Conservation (phyloP, 2,113 vertebrate genomes). For the Scomber colias region DNA sequence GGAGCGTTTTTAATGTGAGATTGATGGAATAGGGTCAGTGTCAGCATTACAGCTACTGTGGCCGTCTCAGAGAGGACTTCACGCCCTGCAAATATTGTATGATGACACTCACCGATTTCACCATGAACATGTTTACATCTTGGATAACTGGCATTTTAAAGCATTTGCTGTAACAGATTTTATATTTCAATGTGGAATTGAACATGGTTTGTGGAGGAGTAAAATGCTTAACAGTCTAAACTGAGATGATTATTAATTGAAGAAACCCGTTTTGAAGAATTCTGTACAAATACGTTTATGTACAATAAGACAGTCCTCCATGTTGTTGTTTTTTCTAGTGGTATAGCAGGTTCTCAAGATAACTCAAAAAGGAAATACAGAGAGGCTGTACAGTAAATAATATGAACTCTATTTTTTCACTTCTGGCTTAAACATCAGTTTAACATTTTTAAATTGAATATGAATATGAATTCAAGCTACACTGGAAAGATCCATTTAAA, state of each 20-base stretch:
- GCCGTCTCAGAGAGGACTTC: slow-evolving; percentile 50
- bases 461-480: not conserved
- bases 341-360: not conserved
- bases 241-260: not conserved
- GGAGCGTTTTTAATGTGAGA: slow-evolving; percentile 77
- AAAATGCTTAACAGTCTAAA: slow-evolving; percentile 8
- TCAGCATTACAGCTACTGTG: slow-evolving; percentile 59
- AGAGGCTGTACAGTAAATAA: not conserved
- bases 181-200: not conserved
- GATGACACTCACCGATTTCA: slow-evolving; percentile 34
- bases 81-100: slow-evolving; percentile 35
- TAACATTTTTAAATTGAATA: no score
- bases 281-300: slow-evolving; percentile 54
- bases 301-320: slow-evolving; percentile 12
- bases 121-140: slow-evolving; percentile 29
- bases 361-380: not conserved
- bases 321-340: slow-evolving; percentile 21
- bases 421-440: not conserved
- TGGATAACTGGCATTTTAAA: slow-evolving; percentile 6
- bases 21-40: slow-evolving; percentile 85
- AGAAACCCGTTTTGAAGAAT: slow-evolving; percentile 34
- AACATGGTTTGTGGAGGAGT: slow-evolving; percentile 1
- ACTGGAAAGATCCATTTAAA: not conserved
- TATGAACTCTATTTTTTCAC: not conserved
- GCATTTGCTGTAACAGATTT: not conserved